Evolutionary conservation across 2,797 vertebrate species (phyloP).

Genomic region (Gymnocypris eckloni): DNA sequence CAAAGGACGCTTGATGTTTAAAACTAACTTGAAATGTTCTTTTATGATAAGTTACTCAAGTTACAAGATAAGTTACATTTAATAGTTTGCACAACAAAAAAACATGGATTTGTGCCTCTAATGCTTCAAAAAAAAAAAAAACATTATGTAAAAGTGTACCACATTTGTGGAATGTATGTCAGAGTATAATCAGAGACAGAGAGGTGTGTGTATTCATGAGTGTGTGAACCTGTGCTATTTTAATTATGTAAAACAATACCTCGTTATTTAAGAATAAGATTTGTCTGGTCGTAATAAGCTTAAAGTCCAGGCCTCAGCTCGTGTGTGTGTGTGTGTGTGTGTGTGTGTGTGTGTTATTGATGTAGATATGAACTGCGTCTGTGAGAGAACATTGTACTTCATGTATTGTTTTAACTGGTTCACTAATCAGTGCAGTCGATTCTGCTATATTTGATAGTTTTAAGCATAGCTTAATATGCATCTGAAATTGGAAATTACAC

Average conservation of each 20-base stretch:
- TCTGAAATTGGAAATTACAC: background rate
- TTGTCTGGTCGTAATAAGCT: background rate
- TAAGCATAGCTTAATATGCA: background rate
- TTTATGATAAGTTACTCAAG: background rate
- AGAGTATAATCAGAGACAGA: background rate
- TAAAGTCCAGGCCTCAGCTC: slow-evolving; percentile 2
- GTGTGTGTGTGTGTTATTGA: background rate
- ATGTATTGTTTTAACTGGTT: background rate
- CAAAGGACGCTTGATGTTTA: background rate
- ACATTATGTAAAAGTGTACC: background rate
- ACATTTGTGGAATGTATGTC: background rate
- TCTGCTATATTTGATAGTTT: background rate
- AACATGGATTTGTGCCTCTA: background rate
- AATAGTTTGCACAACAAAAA: background rate
- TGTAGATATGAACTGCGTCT: background rate
- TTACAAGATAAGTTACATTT: background rate
- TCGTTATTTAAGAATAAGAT: slow-evolving; percentile 5
- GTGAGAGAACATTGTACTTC: background rate
- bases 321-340: no score
- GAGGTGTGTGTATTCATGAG: background rate
- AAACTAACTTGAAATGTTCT: background rate
- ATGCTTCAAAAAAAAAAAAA: background rate
- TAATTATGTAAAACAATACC: slow-evolving; percentile 11
- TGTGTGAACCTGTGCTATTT: slow-evolving; percentile 5
- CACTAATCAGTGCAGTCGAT: background rate